Percentiles rank a stretch among this genome's conserved stretches.
Conservation (phyloP, 2,888 invertebrate genomes). For the Dysmachus trigonus region DNA sequence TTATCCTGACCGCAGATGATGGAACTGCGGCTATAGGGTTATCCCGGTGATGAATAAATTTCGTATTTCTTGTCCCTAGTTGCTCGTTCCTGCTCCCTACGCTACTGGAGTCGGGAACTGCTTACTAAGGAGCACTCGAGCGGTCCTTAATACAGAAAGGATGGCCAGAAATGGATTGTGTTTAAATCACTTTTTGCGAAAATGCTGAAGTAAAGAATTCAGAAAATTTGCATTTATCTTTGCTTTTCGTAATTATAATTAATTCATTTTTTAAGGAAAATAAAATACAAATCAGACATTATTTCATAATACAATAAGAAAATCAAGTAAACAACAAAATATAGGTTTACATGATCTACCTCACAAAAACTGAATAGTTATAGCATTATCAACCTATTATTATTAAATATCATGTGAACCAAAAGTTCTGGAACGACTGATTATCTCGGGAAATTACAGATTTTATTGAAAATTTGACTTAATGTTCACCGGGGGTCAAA, state of each 20-base stretch:
- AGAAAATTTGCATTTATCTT: background rate
- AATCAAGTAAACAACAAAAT: too few species aligned
- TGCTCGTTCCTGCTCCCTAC: background rate
- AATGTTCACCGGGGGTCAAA: too few species aligned
- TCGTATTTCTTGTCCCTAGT: background rate
- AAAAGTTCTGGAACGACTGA: too few species aligned
- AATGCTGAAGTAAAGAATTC: background rate
- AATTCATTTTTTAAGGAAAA: background rate
- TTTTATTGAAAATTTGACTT: too few species aligned
- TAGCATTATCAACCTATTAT: too few species aligned
- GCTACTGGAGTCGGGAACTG: background rate
- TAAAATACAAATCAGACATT: too few species aligned
- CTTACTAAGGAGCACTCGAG: background rate
- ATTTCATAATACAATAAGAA: too few species aligned
- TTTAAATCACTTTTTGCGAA: background rate
- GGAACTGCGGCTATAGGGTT: background rate
- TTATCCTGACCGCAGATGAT: background rate
- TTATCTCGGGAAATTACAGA: too few species aligned
- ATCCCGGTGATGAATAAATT: background rate
- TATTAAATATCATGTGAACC: too few species aligned
- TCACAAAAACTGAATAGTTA: too few species aligned
- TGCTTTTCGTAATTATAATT: background rate
- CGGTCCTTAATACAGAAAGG: background rate
- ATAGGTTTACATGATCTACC: too few species aligned
- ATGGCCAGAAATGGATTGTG: background rate